Evolutionary conservation across 2,888 invertebrate genomes (phyloP).

Genomic region (Timandra comae): DNA sequence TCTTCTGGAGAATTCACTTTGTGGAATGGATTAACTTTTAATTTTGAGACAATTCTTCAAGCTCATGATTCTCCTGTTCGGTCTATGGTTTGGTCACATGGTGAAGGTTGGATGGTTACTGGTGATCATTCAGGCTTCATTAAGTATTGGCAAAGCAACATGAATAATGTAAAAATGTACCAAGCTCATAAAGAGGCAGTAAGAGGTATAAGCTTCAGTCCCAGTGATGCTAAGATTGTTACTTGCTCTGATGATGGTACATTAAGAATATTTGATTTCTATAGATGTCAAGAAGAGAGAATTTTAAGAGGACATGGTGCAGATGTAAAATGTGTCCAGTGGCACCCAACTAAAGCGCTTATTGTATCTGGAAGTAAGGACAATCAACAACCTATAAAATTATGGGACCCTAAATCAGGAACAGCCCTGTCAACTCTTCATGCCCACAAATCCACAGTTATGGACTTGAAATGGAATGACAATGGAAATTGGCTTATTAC

Average conservation of each 20-base stretch:
- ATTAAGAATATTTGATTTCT: slow-evolving; percentile 98
- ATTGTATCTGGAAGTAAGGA: slow-evolving; percentile 99
- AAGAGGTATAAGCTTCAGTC: slow-evolving; percentile 99
- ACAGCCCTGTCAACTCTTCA: slow-evolving; percentile 97
- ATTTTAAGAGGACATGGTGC: slow-evolving; percentile 97
- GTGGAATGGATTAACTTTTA: slow-evolving; percentile 99
- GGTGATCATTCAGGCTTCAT: slow-evolving; percentile 99
- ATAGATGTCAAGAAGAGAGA: slow-evolving; percentile 96
- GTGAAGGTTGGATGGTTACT: slow-evolving; percentile 99
- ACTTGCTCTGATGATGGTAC: slow-evolving; percentile 99
- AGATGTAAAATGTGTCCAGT: slow-evolving; percentile 99
- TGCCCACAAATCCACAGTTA: slow-evolving; percentile 99
- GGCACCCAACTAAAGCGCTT: slow-evolving; percentile 99
- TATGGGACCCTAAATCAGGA: slow-evolving; percentile 99
- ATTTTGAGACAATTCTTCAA: slow-evolving; percentile 99
- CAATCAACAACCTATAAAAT: slow-evolving; percentile 98
- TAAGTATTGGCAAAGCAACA: slow-evolving; percentile 99
- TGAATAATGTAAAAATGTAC: slow-evolving; percentile 99
- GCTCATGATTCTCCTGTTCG: slow-evolving; percentile 99
- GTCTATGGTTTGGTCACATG: slow-evolving; percentile 99
- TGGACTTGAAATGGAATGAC: slow-evolving; percentile 99
- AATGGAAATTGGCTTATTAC: slow-evolving; percentile 99
- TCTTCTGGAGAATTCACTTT: slow-evolving; percentile 99
- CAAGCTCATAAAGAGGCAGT: slow-evolving; percentile 99
- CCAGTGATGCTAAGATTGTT: slow-evolving; percentile 98